phyloP scores from a whole-genome alignment of 2,888 invertebrate species.

The Hypselothyrea guttata region DNA sequence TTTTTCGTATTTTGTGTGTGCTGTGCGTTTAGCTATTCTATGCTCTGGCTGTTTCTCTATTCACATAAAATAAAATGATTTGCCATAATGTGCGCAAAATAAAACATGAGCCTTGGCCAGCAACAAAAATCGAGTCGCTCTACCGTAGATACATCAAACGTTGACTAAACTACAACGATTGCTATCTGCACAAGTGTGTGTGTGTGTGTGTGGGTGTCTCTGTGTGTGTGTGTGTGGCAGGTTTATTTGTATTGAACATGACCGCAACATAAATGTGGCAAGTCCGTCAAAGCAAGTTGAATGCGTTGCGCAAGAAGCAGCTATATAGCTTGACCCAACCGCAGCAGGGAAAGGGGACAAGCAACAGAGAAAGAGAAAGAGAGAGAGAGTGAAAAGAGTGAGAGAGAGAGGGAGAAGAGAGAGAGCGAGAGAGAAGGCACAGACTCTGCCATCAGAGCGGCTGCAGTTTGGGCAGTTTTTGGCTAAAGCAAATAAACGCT shows the following conservation, averaged over 20 bases:
- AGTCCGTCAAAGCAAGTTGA: constrained; percentile 43
- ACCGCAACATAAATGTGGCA: constrained; percentile 60
- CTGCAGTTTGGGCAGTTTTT: too few relatives aligned
- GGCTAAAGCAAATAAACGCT: constrained; percentile 72
- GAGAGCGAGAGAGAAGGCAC: neutral
- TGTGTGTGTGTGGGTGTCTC: constrained; percentile 3
- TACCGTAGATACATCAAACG: constrained; percentile 43
- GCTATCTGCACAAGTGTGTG: constrained; percentile 15
- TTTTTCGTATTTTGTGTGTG: constrained; percentile 20
- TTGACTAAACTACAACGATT: constrained; percentile 30
- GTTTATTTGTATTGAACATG: constrained; percentile 55
- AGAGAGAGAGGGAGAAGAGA: neutral
- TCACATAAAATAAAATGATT: constrained; percentile 59
- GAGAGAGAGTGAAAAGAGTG: neutral
- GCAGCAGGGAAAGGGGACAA: neutral
- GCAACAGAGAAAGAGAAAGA: constrained; percentile 4
- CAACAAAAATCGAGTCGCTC: constrained; percentile 27
- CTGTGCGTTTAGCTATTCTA: constrained; percentile 18
- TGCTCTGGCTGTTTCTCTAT: constrained; percentile 3
- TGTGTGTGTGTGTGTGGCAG: constrained; percentile 26
- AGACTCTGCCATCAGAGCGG: constrained; percentile 17
- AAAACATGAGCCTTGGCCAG: constrained; percentile 52
- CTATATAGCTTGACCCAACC: constrained; percentile 23
- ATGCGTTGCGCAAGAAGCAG: constrained; percentile 60
- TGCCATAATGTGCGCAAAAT: constrained; percentile 65